Conservation (phyloP, 2,888 invertebrate species). For the Leptothorax acervorum region DNA sequence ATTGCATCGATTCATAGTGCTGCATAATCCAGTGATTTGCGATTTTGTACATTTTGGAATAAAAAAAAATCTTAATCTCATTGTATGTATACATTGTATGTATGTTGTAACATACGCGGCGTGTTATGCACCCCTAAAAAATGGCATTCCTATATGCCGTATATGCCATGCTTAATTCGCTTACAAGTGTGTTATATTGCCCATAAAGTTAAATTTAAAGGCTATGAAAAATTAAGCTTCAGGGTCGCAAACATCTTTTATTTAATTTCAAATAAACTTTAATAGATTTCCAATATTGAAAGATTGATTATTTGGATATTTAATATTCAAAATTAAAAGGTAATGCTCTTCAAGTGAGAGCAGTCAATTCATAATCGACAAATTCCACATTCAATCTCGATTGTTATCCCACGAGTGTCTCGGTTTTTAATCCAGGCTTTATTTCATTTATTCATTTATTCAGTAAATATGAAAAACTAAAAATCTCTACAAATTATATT, state of each 20-base stretch:
- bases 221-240: neutral
- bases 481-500: neutral
- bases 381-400: neutral
- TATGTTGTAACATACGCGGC: too few species aligned
- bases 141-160: too few species aligned
- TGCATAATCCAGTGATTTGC: too few species aligned
- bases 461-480: neutral
- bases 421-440: neutral
- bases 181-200: too few species aligned
- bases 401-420: neutral
- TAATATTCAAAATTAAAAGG: neutral
- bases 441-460: neutral
- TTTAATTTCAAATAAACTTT: neutral
- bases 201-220: neutral
- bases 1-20: too few species aligned
- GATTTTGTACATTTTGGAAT: too few species aligned
- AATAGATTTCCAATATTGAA: neutral
- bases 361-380: neutral
- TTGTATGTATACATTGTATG: too few species aligned
- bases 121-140: too few species aligned
- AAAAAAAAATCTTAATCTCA: too few species aligned
- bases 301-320: neutral
- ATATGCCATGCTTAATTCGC: too few species aligned
- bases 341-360: neutral
- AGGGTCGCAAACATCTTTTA: neutral